phyloP scores from a whole-genome alignment of 1,140 invertebrate species.

The Spodoptera litura region DNA sequence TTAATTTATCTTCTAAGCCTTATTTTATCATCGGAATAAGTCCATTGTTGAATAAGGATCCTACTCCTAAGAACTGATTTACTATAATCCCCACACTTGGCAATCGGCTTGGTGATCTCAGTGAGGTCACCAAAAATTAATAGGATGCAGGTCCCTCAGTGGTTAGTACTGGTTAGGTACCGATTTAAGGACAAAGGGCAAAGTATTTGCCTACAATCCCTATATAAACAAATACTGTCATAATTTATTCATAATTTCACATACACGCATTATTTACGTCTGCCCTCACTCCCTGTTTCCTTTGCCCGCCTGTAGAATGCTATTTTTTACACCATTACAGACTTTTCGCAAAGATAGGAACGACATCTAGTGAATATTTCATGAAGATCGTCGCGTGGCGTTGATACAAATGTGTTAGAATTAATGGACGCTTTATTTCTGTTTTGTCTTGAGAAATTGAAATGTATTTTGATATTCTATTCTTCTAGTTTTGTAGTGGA shows the following conservation, averaged over 20 bases:
- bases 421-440: not conserved
- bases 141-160: too few species aligned
- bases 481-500: too few species aligned
- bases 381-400: constrained; percentile 14
- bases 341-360: constrained; percentile 14
- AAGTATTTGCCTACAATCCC: too few species aligned
- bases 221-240: constrained; percentile 14
- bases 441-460: not conserved
- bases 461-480: not conserved
- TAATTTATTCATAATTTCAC: constrained; percentile 37
- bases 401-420: constrained; percentile 26
- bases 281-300: constrained; percentile 1
- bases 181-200: too few species aligned
- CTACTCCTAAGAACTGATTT: too few species aligned
- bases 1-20: too few species aligned
- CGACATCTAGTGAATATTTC: constrained; percentile 19
- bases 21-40: too few species aligned
- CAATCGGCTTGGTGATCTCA: too few species aligned
- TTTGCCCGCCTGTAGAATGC: not conserved
- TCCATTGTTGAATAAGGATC: too few species aligned
- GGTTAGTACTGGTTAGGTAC: too few species aligned
- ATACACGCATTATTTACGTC: constrained; percentile 27
- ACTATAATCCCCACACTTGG: too few species aligned
- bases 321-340: constrained; percentile 11
- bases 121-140: too few species aligned